Evolutionary conservation across 92 coral and sea anemone species (phyloP).

Genomic region (Hydrozoanthus gracilis): DNA sequence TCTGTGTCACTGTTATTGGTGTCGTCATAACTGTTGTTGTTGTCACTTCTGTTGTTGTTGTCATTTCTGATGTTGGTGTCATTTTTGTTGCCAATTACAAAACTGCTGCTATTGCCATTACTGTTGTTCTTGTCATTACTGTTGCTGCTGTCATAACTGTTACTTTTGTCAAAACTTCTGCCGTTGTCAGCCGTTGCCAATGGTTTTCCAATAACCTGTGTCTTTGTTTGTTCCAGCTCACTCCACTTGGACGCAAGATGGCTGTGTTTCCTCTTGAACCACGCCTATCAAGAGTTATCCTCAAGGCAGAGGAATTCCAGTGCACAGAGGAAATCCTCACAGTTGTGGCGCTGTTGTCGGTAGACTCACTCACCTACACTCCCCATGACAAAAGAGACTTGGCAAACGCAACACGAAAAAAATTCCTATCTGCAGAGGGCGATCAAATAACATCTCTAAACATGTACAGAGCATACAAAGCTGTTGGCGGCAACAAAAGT

Average conservation of each 20-base stretch:
- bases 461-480: constrained; percentile 92
- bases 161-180: not conserved
- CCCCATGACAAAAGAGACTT: constrained; percentile 94
- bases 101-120: not conserved
- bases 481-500: constrained; percentile 78
- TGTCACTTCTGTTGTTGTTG: not conserved
- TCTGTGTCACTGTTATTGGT: too few species aligned
- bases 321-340: constrained; percentile 95
- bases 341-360: constrained; percentile 89
- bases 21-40: not conserved
- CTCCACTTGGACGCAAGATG: constrained; percentile 81
- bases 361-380: constrained; percentile 92
- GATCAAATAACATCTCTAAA: constrained; percentile 94
- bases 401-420: constrained; percentile 85
- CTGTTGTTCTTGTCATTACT: not conserved
- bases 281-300: constrained; percentile 83
- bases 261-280: constrained; percentile 96
- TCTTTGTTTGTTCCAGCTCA: constrained; percentile 65
- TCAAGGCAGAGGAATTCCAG: constrained; percentile 72
- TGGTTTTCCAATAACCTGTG: too few species aligned
- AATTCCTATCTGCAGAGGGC: constrained; percentile 93
- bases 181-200: too few species aligned
- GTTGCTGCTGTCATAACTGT: not conserved
- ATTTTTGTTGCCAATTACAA: not conserved
- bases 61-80: not conserved